Percentiles rank a stretch among this genome's conserved stretches.
These are phyloP conservation scores for Callyntrura sp. DNA, from an alignment of 2,888 invertebrate genomes.

Conservation along the genomic window DNA sequence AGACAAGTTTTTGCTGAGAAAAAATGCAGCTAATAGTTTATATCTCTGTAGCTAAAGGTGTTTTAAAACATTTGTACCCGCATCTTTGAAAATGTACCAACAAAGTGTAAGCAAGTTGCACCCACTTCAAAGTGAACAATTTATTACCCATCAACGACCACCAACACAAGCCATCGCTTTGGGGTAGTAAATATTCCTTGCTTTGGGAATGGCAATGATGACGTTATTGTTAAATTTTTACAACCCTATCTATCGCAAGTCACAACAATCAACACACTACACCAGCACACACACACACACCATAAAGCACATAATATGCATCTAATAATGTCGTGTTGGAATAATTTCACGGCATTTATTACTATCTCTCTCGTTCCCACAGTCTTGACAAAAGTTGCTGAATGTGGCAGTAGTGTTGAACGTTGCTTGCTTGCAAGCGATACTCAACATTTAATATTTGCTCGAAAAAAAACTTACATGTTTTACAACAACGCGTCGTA, in stretches of 20 bases:
- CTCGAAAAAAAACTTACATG: not conserved
- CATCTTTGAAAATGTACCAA: too few species aligned
- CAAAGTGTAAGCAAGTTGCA: not conserved
- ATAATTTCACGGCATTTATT: conserved; percentile 69
- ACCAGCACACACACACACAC: not conserved
- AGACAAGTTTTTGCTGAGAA: not conserved
- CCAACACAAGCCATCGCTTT: not conserved
- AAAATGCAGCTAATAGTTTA: too few species aligned
- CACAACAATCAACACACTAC: too few species aligned
- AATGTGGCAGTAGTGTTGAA: not conserved
- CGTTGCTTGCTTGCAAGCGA: not conserved
- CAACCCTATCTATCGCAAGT: too few species aligned
- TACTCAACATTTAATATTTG: conserved; percentile 47
- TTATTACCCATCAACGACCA: conserved; percentile 67
- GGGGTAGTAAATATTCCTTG: conserved; percentile 46
- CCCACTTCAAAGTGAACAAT: conserved; percentile 46
- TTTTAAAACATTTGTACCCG: too few species aligned
- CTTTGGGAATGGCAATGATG: not conserved
- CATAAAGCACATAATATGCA: not conserved
- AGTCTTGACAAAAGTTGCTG: conserved; percentile 2
- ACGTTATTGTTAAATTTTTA: not conserved
- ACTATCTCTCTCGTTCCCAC: conserved; percentile 62
- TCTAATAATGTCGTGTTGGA: conserved; percentile 28
- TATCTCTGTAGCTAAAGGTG: too few species aligned
- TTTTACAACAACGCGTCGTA: not conserved